Evolutionary conservation across 2,888 invertebrate genomes (phyloP).

Genomic region (Catocala sponsa): DNA sequence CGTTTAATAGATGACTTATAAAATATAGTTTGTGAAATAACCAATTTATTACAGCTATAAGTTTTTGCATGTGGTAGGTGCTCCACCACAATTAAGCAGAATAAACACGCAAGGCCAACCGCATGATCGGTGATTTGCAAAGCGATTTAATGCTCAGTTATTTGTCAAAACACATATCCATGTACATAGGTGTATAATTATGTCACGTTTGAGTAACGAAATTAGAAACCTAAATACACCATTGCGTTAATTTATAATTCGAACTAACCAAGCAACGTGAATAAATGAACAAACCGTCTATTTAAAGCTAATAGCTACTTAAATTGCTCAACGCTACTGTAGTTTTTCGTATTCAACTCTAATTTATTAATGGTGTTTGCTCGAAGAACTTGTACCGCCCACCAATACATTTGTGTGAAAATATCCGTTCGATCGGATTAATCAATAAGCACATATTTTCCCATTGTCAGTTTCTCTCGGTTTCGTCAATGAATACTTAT

Average conservation of each 20-base stretch:
- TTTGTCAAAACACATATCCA: conserved; percentile 42
- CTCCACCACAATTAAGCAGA: conserved; percentile 31
- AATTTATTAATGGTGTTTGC: conserved; percentile 37
- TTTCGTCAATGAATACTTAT: conserved; percentile 60
- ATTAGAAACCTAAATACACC: conserved; percentile 30
- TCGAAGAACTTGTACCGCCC: conserved; percentile 12
- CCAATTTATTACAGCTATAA: conserved; percentile 34
- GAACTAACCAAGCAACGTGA: conserved; percentile 16
- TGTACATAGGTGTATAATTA: conserved; percentile 38
- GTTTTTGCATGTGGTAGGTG: conserved; percentile 27
- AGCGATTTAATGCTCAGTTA: conserved; percentile 45
- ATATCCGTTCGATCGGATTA: conserved; percentile 45
- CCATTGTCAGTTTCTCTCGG: conserved; percentile 57
- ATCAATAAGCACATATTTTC: conserved; percentile 58
- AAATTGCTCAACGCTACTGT: conserved; percentile 37
- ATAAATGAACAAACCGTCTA: conserved; percentile 30
- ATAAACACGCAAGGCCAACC: conserved; percentile 42
- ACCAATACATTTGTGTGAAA: conserved; percentile 45
- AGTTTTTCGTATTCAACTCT: conserved; percentile 25
- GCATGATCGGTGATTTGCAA: conserved; percentile 41
- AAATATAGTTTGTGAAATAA: conserved; percentile 33
- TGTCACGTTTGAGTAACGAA: conserved; percentile 29
- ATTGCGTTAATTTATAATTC: conserved; percentile 29
- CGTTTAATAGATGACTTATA: conserved; percentile 15
- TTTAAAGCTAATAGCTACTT: conserved; percentile 34